Base-by-base conservation (phyloP, 2,797 vertebrate genomes). In the Mycteria americana region DNA sequence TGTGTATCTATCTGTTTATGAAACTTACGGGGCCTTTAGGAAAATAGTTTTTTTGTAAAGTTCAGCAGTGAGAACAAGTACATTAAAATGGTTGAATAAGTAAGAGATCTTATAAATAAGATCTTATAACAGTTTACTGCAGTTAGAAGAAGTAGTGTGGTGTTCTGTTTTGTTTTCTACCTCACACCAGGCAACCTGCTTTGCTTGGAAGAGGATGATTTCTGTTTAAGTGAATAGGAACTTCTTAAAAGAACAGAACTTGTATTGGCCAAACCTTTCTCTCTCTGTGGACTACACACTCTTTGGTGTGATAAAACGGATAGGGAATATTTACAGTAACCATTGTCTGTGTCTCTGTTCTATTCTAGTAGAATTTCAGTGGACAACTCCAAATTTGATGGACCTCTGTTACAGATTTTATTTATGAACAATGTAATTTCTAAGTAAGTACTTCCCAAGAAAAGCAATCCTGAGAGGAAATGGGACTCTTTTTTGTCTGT, bases 361-460 rank as follows among this genome's bases (percentile, higher is more conserved):
- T 96, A 48, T 92, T 97, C 79, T 94, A 99, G 99, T 93, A 98
- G 98, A n/a, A 98, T 99, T 94, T 97, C 97, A 43, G 76, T 99
- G 84, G 98, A 98, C 65, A 98, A 99, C 95, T 97, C 98, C 85
- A 99, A 98, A 95, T 80, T 98, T 12, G 99, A 99, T 90, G 99
- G 99, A 28, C 99, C 99, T 31, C 98, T 99, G 84, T 97, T 99
- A 86, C 99, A 99, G 93, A 98, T 99, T 96, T 98, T 99, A 65
- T 99, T 99, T 96, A 98, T 99, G 97, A 99, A 99, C 98, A 99
- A 99, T 96, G 95, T 95, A 31, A 98, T 99, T 95, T 99, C 99
- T 92, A 99, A 99, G 99, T 99, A 99, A 98, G 99, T 98, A 77
- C 57, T 45, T 60, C 18, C 46, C 27, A 73, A 77, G 24, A n/a